A percentile compares a stretch with the other conserved stretches of the same genome.
These are phyloP conservation scores for Elanus axillaris DNA, from an alignment of 2,113 vertebrate species.

Conservation along the genomic window DNA sequence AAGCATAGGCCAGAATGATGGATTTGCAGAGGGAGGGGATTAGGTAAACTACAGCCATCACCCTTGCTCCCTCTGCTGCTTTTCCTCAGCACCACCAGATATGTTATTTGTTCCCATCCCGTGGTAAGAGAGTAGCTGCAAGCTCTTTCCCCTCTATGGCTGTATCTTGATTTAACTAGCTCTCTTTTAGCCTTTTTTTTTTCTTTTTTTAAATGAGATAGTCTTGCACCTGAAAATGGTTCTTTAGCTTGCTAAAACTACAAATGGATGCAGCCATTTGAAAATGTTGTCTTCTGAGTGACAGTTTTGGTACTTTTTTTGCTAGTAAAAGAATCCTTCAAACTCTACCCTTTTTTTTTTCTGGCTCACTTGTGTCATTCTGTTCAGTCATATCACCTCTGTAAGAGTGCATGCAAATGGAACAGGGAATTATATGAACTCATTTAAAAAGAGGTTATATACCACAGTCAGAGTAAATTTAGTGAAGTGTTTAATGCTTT, in stretches of 20 bases:
- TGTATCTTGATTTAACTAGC: background rate
- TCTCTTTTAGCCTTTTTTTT: background rate
- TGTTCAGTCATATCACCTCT: background rate
- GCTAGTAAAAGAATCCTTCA: background rate
- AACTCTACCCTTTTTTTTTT: background rate
- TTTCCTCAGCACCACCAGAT: background rate
- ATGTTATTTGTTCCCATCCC: background rate
- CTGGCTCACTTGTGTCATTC: background rate
- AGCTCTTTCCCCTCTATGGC: background rate
- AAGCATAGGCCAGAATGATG: background rate
- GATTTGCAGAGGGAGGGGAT: background rate
- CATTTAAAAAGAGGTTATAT: background rate
- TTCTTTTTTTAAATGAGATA: background rate
- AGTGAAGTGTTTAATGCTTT: background rate
- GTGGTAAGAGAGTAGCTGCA: background rate
- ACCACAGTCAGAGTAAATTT: background rate
- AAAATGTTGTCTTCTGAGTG: background rate
- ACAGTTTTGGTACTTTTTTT: background rate
- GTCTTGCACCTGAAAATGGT: background rate
- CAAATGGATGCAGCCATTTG: background rate
- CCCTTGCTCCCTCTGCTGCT: background rate
- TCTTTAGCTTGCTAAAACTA: background rate
- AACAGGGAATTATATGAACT: background rate
- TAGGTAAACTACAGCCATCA: background rate
- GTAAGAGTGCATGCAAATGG: background rate